Evolutionary conservation across 2,888 invertebrate genomes (phyloP).

Genomic region (Agriopis aurantiaria): DNA sequence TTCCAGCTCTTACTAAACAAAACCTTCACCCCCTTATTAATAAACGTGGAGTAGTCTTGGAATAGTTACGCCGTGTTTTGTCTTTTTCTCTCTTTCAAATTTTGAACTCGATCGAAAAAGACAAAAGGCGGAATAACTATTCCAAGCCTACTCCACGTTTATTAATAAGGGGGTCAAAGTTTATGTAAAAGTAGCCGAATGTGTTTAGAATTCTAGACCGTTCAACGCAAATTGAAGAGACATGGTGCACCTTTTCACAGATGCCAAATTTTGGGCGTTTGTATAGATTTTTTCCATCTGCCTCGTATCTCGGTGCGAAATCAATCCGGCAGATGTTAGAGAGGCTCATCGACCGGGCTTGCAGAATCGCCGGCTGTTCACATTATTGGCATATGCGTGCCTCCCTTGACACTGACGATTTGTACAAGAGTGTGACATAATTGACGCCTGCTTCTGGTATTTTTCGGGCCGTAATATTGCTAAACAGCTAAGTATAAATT

Average conservation of each 20-base stretch:
- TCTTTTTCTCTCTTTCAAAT: too few relatives aligned
- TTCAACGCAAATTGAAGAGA: constrained; percentile 6
- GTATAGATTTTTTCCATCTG: constrained; percentile 46
- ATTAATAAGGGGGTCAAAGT: too few relatives aligned
- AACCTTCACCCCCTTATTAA: too few relatives aligned
- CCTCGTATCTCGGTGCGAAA: constrained; percentile 47
- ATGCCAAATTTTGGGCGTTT: constrained; percentile 16
- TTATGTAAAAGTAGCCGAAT: background rate
- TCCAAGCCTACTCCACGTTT: too few relatives aligned
- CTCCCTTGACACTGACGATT: constrained; percentile 20
- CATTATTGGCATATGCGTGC: constrained; percentile 19
- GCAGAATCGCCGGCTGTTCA: constrained; percentile 43
- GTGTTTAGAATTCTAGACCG: constrained; percentile 5
- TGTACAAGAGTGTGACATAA: background rate
- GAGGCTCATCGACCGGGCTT: constrained; percentile 44
- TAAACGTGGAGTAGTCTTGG: too few relatives aligned
- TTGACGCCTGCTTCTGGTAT: background rate
- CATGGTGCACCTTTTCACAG: constrained; percentile 18
- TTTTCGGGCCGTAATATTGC: background rate
- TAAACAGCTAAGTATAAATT: too few relatives aligned
- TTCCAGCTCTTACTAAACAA: background rate
- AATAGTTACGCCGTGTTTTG: too few relatives aligned
- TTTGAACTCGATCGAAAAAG: too few relatives aligned
- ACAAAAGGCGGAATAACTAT: too few relatives aligned
- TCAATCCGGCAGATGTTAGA: constrained; percentile 51